A percentile compares a stretch with the other conserved stretches of the same genome.
phyloP scores from a whole-genome alignment of 2,113 vertebrate genomes.

The Salvelinus fontinalis region DNA sequence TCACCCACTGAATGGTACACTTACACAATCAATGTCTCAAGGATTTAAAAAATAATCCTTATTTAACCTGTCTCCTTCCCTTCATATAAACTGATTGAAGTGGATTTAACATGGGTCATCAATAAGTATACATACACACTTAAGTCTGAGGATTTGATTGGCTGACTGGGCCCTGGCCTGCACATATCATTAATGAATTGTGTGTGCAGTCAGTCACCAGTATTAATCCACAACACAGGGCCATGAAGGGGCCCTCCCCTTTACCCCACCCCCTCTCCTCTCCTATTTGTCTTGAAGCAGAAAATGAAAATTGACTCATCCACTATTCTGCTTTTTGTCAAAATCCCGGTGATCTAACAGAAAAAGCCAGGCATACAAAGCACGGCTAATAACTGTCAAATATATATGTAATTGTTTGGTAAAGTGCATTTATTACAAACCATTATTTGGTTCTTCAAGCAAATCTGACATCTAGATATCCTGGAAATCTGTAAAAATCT shows the following conservation, averaged over 20 bases:
- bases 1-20: too few relatives aligned
- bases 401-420: neutral
- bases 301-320: slow-evolving; percentile 19
- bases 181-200: neutral
- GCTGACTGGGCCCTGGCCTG: neutral
- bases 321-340: neutral
- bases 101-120: too few relatives aligned
- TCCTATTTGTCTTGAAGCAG: neutral
- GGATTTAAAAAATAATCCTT: too few relatives aligned
- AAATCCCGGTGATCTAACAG: slow-evolving; percentile 3
- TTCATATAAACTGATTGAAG: too few relatives aligned
- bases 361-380: slow-evolving; percentile 7
- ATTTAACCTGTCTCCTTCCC: too few relatives aligned
- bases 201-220: neutral
- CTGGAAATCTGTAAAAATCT: neutral
- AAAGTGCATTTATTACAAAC: neutral
- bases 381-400: slow-evolving; percentile 1
- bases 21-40: too few relatives aligned
- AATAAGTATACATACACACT: neutral
- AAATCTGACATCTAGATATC: neutral
- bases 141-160: neutral
- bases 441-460: neutral
- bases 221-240: neutral
- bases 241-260: neutral
- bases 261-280: neutral